These are phyloP conservation scores for Paradoxurus hermaphroditus DNA, from an alignment of 2,113 vertebrate species.

Conservation along the genomic window DNA sequence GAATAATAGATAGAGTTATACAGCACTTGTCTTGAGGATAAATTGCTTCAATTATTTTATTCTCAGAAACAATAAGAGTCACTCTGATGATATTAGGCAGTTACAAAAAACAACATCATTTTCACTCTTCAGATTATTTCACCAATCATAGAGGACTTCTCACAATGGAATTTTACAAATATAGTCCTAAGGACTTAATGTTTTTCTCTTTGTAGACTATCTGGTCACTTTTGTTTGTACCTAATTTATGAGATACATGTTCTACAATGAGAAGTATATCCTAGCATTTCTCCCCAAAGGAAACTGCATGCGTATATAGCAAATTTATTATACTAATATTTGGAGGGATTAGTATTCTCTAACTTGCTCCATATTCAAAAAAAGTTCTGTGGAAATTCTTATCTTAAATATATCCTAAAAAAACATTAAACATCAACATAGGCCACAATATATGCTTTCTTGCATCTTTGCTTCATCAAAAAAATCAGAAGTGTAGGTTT, in stretches of 20 bases:
- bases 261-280: neutral
- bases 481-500: neutral
- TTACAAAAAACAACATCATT: conserved; percentile 55
- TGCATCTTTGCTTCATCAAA: neutral
- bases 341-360: neutral
- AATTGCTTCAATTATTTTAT: conserved; percentile 80
- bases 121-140: conserved; percentile 61
- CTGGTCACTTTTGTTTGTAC: neutral
- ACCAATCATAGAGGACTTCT: conserved; percentile 13
- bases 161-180: conserved; percentile 4
- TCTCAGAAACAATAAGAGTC: conserved; percentile 60
- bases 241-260: neutral
- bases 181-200: neutral
- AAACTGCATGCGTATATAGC: neutral
- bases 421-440: neutral
- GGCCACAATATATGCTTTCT: neutral
- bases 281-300: neutral
- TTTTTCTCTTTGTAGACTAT: neutral
- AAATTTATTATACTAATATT: neutral
- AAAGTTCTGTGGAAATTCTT: neutral
- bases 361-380: neutral
- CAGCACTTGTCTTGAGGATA: conserved; percentile 65
- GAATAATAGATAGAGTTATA: conserved; percentile 67
- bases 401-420: neutral
- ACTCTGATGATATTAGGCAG: conserved; percentile 40